phyloP scores from a whole-genome alignment of 2,888 invertebrate genomes.

The Steinernema carpocapsae region DNA sequence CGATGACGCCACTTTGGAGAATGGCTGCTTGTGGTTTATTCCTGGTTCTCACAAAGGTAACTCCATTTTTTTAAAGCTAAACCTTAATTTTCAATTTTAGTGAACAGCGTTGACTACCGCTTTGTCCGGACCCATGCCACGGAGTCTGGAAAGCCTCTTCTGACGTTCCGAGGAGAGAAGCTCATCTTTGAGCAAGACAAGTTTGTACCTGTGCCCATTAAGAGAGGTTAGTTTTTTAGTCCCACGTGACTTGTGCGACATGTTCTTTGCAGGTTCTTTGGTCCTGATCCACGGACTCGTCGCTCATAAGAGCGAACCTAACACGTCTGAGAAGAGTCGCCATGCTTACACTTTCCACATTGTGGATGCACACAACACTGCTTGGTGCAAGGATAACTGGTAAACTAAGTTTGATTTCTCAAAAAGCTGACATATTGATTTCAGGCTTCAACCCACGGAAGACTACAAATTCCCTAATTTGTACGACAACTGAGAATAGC shows the following conservation, averaged over 20 bases:
- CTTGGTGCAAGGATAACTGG: slow-evolving; percentile 86
- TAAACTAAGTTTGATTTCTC: slow-evolving; percentile 30
- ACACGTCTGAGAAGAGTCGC: slow-evolving; percentile 82
- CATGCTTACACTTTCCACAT: slow-evolving; percentile 95
- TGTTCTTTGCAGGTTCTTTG: slow-evolving; percentile 83
- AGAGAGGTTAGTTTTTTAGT: slow-evolving; percentile 83
- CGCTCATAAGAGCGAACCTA: slow-evolving; percentile 87
- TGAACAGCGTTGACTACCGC: slow-evolving; percentile 54
- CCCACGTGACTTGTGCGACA: no score
- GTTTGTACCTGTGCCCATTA: slow-evolving; percentile 81
- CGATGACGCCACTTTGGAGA: slow-evolving; percentile 88
- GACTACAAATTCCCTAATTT: slow-evolving; percentile 58
- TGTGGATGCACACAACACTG: slow-evolving; percentile 79
- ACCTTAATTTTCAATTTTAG: no score
- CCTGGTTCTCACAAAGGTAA: slow-evolving; percentile 77
- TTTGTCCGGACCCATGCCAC: slow-evolving; percentile 59
- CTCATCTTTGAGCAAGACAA: slow-evolving; percentile 74
- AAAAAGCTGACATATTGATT: slow-evolving; percentile 34
- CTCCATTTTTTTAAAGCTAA: no score
- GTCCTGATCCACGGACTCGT: slow-evolving; percentile 89
- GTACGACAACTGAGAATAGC: slow-evolving; percentile 44
- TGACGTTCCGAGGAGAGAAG: slow-evolving; percentile 61
- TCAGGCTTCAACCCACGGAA: slow-evolving; percentile 58
- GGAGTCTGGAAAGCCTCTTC: slow-evolving; percentile 47
- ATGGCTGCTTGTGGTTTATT: slow-evolving; percentile 91